These are phyloP conservation scores for Telenomus remus DNA, from an alignment of 1,140 invertebrate genomes.

Conservation along the genomic window DNA sequence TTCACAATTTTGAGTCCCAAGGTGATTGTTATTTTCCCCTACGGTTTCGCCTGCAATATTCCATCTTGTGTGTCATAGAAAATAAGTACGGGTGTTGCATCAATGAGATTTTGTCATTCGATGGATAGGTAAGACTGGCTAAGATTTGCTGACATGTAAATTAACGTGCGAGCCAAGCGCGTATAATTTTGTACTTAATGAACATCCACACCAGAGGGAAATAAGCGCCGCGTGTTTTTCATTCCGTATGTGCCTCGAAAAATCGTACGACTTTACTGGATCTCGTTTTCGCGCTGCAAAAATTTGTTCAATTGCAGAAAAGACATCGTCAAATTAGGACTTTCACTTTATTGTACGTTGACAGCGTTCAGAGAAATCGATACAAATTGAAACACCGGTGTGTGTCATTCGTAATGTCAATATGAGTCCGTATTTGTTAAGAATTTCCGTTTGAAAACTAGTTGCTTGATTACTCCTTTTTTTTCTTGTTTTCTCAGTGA, in stretches of 20 bases:
- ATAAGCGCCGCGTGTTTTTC: constrained; percentile 13
- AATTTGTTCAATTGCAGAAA: constrained; percentile 20
- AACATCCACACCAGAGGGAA: constrained; percentile 25
- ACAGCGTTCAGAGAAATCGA: constrained; percentile 43
- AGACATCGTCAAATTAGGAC: constrained; percentile 38
- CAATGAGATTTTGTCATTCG: constrained; percentile 52
- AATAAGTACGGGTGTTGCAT: constrained; percentile 52
- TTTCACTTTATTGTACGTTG: constrained; percentile 51
- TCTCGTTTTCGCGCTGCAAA: constrained; percentile 3
- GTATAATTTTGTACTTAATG: constrained; percentile 49
- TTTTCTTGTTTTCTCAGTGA: constrained; percentile 27
- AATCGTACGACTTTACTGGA: constrained; percentile 33
- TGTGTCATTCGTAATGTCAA: constrained; percentile 41
- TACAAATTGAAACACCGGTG: constrained; percentile 39
- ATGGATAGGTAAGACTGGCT: constrained; percentile 35
- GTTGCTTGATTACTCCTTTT: constrained; percentile 44
- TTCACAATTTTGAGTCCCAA: constrained; percentile 54
- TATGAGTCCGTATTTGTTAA: constrained; percentile 40
- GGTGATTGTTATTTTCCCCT: constrained; percentile 44
- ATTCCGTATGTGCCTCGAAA: constrained; percentile 17
- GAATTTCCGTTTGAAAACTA: constrained; percentile 48
- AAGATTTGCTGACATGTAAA: constrained; percentile 39
- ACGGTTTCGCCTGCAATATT: constrained; percentile 29
- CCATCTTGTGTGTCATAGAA: constrained; percentile 44
- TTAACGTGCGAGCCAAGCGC: constrained; percentile 28